These are phyloP conservation scores for Noturus placidus DNA, from an alignment of 2,113 vertebrate species.

Conservation along the genomic window DNA sequence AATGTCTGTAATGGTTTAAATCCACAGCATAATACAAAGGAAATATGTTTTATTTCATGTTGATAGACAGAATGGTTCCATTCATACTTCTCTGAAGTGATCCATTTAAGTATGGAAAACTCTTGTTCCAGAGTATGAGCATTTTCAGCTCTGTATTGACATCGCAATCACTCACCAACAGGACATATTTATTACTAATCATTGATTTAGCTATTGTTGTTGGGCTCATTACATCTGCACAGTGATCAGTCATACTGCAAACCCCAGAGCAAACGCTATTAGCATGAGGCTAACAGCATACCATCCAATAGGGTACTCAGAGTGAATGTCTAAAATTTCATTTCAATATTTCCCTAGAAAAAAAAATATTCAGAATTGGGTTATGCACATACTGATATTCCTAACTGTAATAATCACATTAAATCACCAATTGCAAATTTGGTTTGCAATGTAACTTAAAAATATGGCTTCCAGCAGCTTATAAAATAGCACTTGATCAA, in stretches of 20 bases:
- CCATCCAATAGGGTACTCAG: neutral
- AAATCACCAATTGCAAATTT: neutral
- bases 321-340: neutral
- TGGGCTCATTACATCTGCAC: constrained; percentile 28
- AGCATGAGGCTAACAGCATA: neutral
- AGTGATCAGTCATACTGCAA: constrained; percentile 6
- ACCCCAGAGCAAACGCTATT: neutral
- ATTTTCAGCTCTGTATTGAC: constrained; percentile 47
- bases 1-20: neutral
- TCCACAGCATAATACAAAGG: neutral
- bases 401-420: neutral
- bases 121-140: neutral
- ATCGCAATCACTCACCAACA: constrained; percentile 53
- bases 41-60: neutral
- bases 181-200: constrained; percentile 53
- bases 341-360: neutral
- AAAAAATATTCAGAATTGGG: neutral
- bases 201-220: constrained; percentile 55
- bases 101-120: constrained; percentile 28
- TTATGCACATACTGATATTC: neutral
- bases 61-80: neutral
- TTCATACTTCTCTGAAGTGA: neutral
- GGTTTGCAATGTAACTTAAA: neutral
- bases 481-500: neutral
- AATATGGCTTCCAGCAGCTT: neutral